These are phyloP conservation scores for Callitettix versicolor DNA, from an alignment of 1,140 invertebrate genomes.

Conservation along the genomic window DNA sequence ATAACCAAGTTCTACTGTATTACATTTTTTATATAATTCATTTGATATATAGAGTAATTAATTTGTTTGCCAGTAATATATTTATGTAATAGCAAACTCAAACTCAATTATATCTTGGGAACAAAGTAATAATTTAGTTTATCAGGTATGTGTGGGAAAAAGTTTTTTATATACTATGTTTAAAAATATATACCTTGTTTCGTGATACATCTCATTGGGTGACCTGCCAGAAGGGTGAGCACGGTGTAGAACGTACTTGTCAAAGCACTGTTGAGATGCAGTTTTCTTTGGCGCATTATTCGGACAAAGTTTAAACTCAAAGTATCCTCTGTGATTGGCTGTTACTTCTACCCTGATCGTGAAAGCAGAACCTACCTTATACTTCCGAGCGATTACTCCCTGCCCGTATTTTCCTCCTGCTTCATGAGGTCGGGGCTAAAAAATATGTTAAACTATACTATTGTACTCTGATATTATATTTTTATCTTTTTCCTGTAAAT, in stretches of 20 bases:
- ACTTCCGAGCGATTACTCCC: slow-evolving; percentile 67
- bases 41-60: too few species aligned
- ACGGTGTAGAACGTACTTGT: slow-evolving; percentile 53
- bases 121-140: too few species aligned
- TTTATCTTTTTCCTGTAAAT: background rate
- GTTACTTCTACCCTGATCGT: slow-evolving; percentile 66
- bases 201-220: slow-evolving; percentile 31
- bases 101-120: too few species aligned
- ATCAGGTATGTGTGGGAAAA: too few species aligned
- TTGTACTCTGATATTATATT: background rate
- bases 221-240: slow-evolving; percentile 31
- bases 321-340: slow-evolving; percentile 71
- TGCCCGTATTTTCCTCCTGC: slow-evolving; percentile 71
- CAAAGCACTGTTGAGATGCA: slow-evolving; percentile 62
- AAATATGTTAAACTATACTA: slow-evolving; percentile 19
- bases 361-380: slow-evolving; percentile 52
- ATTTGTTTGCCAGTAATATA: too few species aligned
- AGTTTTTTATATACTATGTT: too few species aligned
- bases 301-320: slow-evolving; percentile 77
- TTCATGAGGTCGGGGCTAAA: slow-evolving; percentile 66
- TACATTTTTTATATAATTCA: too few species aligned
- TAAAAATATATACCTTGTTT: slow-evolving; percentile 16
- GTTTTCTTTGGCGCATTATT: slow-evolving; percentile 35
- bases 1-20: too few species aligned
- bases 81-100: too few species aligned